phyloP scores from a whole-genome alignment of 2,797 vertebrate genomes.

The Brotula barbata region DNA sequence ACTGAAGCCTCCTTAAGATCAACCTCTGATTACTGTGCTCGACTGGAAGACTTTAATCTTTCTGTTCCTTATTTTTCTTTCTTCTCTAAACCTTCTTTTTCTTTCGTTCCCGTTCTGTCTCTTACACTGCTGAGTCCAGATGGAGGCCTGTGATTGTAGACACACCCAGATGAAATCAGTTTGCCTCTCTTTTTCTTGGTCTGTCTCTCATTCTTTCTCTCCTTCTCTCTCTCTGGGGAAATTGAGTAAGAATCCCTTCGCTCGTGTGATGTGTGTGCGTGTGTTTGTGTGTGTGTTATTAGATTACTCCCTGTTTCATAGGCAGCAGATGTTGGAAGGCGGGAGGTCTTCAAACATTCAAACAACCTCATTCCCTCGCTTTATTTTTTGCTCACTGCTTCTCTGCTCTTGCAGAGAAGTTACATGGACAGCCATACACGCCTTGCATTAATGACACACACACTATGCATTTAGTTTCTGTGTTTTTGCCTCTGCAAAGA shows the following conservation, averaged over 20 bases:
- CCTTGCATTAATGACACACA: too few relatives aligned
- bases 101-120: conserved; percentile 40
- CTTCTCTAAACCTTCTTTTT: conserved; percentile 35
- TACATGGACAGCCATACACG: too few relatives aligned
- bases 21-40: conserved; percentile 44
- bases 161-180: conserved; percentile 72
- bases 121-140: conserved; percentile 56
- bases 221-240: conserved; percentile 41
- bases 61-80: conserved; percentile 58
- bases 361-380: conserved; percentile 60
- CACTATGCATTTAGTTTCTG: conserved; percentile 17
- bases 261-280: conserved; percentile 18
- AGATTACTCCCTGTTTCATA: conserved; percentile 57
- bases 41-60: conserved; percentile 62
- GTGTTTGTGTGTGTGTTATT: conserved; percentile 43
- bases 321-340: conserved; percentile 71
- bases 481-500: conserved; percentile 6
- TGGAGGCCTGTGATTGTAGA: conserved; percentile 61
- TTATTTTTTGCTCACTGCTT: conserved; percentile 51
- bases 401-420: conserved; percentile 7
- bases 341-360: conserved; percentile 55
- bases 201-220: too few relatives aligned
- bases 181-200: conserved; percentile 14
- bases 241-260: conserved; percentile 52
- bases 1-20: conserved; percentile 52